phyloP scores from a whole-genome alignment of 2,797 vertebrate species.

The Pseudochirops corinnae region DNA sequence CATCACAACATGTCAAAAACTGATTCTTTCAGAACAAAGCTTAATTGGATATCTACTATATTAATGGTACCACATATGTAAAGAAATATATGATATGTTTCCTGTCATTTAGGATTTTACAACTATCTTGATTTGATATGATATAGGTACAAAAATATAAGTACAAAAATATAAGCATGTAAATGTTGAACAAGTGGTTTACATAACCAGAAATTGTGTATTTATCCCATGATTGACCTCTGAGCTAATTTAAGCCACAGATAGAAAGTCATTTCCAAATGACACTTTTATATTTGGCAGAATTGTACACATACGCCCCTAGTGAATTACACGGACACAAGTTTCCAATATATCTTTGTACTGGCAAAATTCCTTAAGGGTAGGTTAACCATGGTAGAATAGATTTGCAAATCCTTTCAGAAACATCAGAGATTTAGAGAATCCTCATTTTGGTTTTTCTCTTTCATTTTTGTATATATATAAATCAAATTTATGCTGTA shows the following conservation, averaged over 20 bases:
- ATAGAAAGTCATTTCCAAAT: not conserved
- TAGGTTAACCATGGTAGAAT: slow-evolving; percentile 20
- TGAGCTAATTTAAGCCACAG: not conserved
- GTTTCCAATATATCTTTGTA: not conserved
- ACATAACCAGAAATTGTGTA: not conserved
- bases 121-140: slow-evolving; percentile 11
- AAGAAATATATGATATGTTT: slow-evolving; percentile 11
- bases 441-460: not conserved
- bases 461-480: not conserved
- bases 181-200: not conserved
- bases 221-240: not conserved
- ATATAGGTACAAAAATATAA: slow-evolving; percentile 29
- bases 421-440: not conserved
- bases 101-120: not conserved
- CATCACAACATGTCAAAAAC: not conserved
- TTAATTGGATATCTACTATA: not conserved
- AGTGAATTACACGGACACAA: not conserved
- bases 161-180: not conserved
- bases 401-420: slow-evolving; percentile 22
- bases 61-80: not conserved
- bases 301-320: not conserved
- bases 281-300: not conserved
- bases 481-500: slow-evolving; percentile 26
- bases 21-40: not conserved
- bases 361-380: not conserved